Evolutionary conservation across 2,888 invertebrate species (phyloP), one percentile per base, ranked within the genome.

Genomic region (Cephus spinipes): DNA sequence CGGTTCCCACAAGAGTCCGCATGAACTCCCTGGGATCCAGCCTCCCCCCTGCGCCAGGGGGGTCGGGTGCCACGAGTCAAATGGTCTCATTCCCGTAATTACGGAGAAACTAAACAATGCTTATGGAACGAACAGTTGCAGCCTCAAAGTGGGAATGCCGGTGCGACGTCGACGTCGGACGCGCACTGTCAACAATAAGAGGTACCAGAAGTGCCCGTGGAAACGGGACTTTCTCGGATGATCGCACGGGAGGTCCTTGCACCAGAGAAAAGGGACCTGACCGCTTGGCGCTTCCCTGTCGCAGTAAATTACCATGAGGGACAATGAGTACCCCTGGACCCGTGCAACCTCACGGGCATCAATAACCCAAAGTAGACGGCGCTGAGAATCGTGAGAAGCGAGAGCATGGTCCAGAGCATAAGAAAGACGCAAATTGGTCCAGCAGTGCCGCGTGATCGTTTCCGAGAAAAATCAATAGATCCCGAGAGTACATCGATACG

Each of bases 81-180:
- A 35, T 74, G 74, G 74, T 33, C 74, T 74, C 74, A 34, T 74
- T 74, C 33, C 34, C 33, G 74, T n/a, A 74, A 74, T 74, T 74
- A 74, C 33, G 74, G 74, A n/a, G 74, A 35, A 33, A 12, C 33
- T 23, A 34, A 74, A 74, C 74, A 74, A 74, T 35, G 74, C 9
- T 9, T 4, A 11, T 15, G 55, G 55, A 55, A 9, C 2, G 11
- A 33, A 34, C 34, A 34, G 34, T 34, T 34, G 34, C 34, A 34
- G 34, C 0, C 6, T 55, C 1, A 23, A 55, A 55, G 55, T 55
- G 55, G 55, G 23, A 55, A 55, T 2, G 55, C 6, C 15, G 23
- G 6, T 23, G 23, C 40, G 23, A 55, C 23, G 40, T 6, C 0
- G 40, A 55, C 23, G 55, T 55, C 55, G 55, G 23, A 55, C 9